Conservation (phyloP, 2,113 vertebrate genomes). For the Sylvietta virens region DNA sequence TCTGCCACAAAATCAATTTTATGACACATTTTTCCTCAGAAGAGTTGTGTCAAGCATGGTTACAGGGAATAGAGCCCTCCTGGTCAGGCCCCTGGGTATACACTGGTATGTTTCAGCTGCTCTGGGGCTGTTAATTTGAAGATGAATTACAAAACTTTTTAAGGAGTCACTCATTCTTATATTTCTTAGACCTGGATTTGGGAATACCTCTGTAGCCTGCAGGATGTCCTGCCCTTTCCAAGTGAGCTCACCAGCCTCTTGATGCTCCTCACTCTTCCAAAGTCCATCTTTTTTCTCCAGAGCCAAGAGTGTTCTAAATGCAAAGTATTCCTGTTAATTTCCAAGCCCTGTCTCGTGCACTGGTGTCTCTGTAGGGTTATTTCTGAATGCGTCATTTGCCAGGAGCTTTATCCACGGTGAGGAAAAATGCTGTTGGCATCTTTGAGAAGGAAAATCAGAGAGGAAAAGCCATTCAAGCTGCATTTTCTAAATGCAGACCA, state of each 20-base stretch:
- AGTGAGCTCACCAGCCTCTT: background rate
- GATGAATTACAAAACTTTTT: background rate
- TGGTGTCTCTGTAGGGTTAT: background rate
- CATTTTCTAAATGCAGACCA: background rate
- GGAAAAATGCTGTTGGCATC: background rate
- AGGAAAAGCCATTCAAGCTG: background rate
- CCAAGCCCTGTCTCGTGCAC: background rate
- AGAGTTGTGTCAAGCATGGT: rapidly evolving
- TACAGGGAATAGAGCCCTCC: background rate
- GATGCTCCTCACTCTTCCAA: background rate
- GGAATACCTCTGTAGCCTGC: background rate
- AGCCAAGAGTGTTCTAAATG: background rate
- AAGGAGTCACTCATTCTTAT: rapidly evolving
- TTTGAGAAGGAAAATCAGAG: background rate
- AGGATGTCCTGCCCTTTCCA: background rate
- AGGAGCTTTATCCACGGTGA: background rate
- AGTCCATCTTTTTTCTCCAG: background rate
- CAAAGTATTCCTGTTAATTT: background rate
- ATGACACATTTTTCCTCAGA: background rate
- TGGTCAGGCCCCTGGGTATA: background rate
- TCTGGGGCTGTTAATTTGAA: background rate
- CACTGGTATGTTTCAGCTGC: background rate
- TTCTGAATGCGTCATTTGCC: background rate
- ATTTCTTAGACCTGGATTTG: background rate
- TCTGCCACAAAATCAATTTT: background rate